A percentile compares a stretch with the other conserved stretches of the same genome.
phyloP scores from a whole-genome alignment of 2,888 invertebrate genomes.

The Athalia cordata region DNA sequence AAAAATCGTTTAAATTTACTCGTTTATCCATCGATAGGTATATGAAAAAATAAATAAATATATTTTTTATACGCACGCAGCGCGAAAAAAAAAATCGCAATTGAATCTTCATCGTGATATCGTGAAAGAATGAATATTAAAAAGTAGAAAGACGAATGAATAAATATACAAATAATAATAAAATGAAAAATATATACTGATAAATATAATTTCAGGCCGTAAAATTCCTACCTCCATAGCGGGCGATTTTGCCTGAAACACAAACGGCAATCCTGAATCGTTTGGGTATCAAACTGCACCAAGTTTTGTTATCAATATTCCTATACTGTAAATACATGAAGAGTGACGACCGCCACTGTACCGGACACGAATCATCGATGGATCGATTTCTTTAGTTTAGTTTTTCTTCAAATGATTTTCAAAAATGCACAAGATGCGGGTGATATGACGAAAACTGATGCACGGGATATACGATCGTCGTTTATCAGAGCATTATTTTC shows the following conservation, averaged over 20 bases:
- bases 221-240: constrained; percentile 70
- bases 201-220: constrained; percentile 60
- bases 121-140: constrained; percentile 25
- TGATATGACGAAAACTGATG: too few relatives aligned
- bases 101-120: constrained; percentile 45
- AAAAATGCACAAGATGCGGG: too few relatives aligned
- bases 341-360: too few relatives aligned
- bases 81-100: constrained; percentile 36
- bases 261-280: constrained; percentile 70
- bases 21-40: background rate
- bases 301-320: background rate
- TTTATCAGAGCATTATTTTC: too few relatives aligned
- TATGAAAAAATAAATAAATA: background rate
- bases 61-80: background rate
- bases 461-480: too few relatives aligned
- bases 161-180: constrained; percentile 46
- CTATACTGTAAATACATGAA: too few relatives aligned
- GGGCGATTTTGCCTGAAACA: constrained; percentile 72
- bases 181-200: constrained; percentile 41
- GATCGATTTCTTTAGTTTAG: too few relatives aligned
- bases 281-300: background rate
- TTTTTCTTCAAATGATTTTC: too few relatives aligned
- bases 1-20: background rate
- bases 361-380: too few relatives aligned
- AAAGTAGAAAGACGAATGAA: constrained; percentile 47